Conservation (phyloP, 2,888 invertebrate species). For the Lymantria monacha region DNA sequence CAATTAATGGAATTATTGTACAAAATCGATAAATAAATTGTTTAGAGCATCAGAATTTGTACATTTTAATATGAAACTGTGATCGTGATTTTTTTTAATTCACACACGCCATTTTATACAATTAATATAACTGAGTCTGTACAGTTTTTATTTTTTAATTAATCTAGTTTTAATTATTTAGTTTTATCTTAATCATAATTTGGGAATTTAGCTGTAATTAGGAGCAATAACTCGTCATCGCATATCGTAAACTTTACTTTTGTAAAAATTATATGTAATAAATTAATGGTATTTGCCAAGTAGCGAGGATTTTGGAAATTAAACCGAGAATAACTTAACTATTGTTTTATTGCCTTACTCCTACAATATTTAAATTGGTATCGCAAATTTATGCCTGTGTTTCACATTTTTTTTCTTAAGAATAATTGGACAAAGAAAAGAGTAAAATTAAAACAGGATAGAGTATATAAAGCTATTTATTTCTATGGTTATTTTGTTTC, state of each 20-base stretch:
- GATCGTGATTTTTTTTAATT: constrained; percentile 25
- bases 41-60: constrained; percentile 13
- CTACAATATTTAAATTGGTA: no score
- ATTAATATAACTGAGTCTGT: constrained; percentile 10
- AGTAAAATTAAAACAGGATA: no score
- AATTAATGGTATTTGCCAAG: constrained; percentile 53
- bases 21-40: constrained; percentile 20
- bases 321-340: constrained; percentile 45
- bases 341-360: constrained; percentile 20
- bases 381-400: no score
- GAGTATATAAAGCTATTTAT: no score
- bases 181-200: constrained; percentile 19
- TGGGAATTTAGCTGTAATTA: constrained; percentile 37
- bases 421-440: no score
- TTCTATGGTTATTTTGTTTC: no score
- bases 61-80: constrained; percentile 32
- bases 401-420: no score
- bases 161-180: no score
- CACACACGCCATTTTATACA: constrained; percentile 20
- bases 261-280: constrained; percentile 49
- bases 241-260: constrained; percentile 64
- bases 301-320: constrained; percentile 65
- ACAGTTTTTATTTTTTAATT: no score
- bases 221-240: constrained; percentile 64
- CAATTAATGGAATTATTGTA: constrained; percentile 29